A percentile compares a stretch with the other conserved stretches of the same genome.
These are phyloP conservation scores for Mycogona germanica DNA, from an alignment of 2,888 invertebrate species.

Conservation along the genomic window DNA sequence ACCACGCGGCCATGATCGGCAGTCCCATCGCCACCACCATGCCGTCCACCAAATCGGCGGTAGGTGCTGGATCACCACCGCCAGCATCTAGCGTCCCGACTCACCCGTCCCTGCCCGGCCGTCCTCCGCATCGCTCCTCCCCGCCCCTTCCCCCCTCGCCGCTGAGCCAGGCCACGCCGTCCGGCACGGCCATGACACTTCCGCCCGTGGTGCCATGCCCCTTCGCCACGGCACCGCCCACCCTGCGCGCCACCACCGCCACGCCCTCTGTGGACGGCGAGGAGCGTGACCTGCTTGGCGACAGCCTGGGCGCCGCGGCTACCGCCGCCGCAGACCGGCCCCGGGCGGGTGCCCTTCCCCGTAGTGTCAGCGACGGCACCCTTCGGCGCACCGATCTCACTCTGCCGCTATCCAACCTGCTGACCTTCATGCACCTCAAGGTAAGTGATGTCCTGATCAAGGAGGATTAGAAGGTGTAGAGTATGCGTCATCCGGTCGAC, in stretches of 20 bases:
- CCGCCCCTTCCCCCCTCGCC: no score
- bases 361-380: slow-evolving; percentile 33
- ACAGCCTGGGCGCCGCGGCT: slow-evolving; percentile 22
- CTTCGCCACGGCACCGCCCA: neutral
- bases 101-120: no score
- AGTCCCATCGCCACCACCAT: no score
- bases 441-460: slow-evolving; percentile 28
- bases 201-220: slow-evolving; percentile 3
- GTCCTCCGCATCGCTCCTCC: no score
- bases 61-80: no score
- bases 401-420: slow-evolving; percentile 32
- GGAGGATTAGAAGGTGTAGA: no score
- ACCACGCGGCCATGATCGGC: no score
- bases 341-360: slow-evolving; percentile 26
- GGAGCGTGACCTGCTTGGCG: slow-evolving; percentile 15
- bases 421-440: slow-evolving; percentile 35
- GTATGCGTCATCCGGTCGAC: no score
- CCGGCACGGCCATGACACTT: no score
- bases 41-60: no score
- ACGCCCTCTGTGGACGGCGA: neutral
- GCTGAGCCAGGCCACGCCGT: no score
- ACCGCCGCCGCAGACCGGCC: slow-evolving; percentile 9
- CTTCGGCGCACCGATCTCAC: slow-evolving; percentile 32
- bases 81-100: no score
- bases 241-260: neutral